Evolutionary conservation across 1,140 invertebrate genomes (phyloP), one percentile per base, ranked within the genome.

Genomic region (Aleiodes sp.): DNA sequence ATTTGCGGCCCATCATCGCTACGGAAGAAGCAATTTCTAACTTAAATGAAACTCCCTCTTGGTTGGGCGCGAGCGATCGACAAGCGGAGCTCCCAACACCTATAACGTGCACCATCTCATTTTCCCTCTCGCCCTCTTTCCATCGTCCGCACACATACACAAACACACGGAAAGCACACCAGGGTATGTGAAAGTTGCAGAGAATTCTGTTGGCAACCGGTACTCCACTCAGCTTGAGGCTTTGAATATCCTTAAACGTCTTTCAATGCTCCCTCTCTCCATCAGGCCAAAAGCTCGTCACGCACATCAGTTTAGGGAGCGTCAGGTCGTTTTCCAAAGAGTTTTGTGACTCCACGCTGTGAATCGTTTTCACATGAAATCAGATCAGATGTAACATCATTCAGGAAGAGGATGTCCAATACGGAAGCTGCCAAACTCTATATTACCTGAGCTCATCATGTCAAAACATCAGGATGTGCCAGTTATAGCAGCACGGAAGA

Each of bases 21-120:
- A 83, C 82, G 83, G 84, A 85, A 84, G 84, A 85, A 86, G 83
- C 84, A 85, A 86, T 86, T 86, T 85, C 84, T 82, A 86, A 86
- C 82, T 86, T 86, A 84, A 85, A 86, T 86, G 84, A 86, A 84
- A 85, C 83, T 84, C 80, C 77, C 76, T 75, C 82, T 78, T 73
- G 65, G 76, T 33, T 68, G 28, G 56, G 12, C 43, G 46, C 10
- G 29, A 64, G 16, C 41, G 24, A 60, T 56, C 43, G 43, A 62
- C 43, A 70, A 57, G 29, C 16, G 21, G 12, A 26, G 24, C 65
- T 21, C 21, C 19, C n/a, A n/a, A 68, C 14, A 21, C 65, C 31
- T 26, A 31, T 35, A 56, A 39, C 31, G 41, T 31, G 14, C 26
- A 19, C 46, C 46, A 57, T 19, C 24, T 35, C 29, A 43, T 33